These are phyloP conservation scores for Hirudo medicinalis DNA, from an alignment of 1,140 invertebrate species.

Conservation along the genomic window DNA sequence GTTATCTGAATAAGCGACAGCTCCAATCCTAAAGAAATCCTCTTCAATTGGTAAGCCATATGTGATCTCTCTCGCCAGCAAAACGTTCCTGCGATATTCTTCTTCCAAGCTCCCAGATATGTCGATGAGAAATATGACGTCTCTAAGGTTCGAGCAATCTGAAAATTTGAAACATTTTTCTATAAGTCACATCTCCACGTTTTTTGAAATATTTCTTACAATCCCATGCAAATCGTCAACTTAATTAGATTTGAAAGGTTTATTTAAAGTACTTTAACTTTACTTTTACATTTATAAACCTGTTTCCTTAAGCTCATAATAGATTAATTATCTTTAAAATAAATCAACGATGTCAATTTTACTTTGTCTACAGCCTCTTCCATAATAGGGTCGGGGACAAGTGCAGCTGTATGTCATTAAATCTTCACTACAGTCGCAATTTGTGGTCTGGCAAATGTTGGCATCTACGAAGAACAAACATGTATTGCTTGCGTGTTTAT, in stretches of 20 bases:
- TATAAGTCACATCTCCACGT: background rate
- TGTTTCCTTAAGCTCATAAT: background rate
- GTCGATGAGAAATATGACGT: slow-evolving; percentile 21
- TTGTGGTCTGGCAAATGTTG: slow-evolving; percentile 11
- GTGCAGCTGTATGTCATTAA: slow-evolving; percentile 10
- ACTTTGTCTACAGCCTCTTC: slow-evolving; percentile 18
- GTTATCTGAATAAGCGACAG: slow-evolving; percentile 15
- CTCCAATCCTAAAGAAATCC: slow-evolving; percentile 15
- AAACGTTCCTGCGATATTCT: slow-evolving; percentile 2
- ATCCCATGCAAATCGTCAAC: background rate
- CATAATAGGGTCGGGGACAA: slow-evolving; percentile 15
- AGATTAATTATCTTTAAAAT: background rate
- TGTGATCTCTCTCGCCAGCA: background rate
- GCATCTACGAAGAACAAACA: slow-evolving; percentile 2
- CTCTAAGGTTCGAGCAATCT: slow-evolving; percentile 17
- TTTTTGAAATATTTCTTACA: background rate
- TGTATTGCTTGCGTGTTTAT: background rate
- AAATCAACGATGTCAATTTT: background rate
- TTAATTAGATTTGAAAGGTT: background rate
- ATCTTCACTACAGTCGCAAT: slow-evolving; percentile 17
- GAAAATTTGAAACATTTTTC: background rate
- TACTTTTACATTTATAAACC: no score
- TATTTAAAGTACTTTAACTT: background rate
- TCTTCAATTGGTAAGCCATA: slow-evolving; percentile 19
- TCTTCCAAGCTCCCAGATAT: slow-evolving; percentile 21